Conservation (phyloP, 2,113 vertebrate species). For the Monarcha castaneiventris region DNA sequence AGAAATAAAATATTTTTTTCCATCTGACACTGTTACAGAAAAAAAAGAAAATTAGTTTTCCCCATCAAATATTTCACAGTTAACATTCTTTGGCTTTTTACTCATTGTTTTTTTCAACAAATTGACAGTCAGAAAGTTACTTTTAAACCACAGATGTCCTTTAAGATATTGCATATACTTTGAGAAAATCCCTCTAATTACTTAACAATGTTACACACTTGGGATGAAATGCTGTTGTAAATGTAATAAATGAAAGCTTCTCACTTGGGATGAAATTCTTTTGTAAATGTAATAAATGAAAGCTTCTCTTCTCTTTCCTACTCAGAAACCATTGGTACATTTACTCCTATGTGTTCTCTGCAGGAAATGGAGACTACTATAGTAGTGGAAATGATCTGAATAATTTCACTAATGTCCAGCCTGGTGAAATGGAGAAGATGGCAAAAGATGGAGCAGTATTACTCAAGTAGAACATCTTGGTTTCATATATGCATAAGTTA, state of each 20-base stretch:
- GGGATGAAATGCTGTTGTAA: background rate
- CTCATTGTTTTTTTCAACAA: background rate
- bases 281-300: background rate
- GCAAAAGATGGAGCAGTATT: slow-evolving; percentile 51
- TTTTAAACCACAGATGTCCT: background rate
- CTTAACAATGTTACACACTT: background rate
- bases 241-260: background rate
- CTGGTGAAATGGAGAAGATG: slow-evolving; percentile 66
- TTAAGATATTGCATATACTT: background rate
- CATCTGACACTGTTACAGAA: background rate
- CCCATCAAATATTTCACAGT: background rate
- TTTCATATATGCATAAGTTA: background rate
- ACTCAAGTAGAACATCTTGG: slow-evolving; percentile 75
- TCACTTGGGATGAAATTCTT: background rate
- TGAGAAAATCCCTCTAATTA: background rate
- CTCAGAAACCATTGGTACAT: background rate
- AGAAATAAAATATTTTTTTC: background rate
- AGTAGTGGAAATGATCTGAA: slow-evolving; percentile 92
- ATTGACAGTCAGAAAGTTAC: background rate
- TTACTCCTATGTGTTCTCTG: background rate
- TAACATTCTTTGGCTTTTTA: background rate
- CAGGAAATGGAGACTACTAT: slow-evolving; percentile 90
- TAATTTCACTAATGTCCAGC: slow-evolving; percentile 74
- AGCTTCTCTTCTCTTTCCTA: background rate
- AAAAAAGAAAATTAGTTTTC: background rate